Base-by-base conservation (phyloP, 2,888 invertebrate genomes). In the Ichneumoninae sp. region DNA sequence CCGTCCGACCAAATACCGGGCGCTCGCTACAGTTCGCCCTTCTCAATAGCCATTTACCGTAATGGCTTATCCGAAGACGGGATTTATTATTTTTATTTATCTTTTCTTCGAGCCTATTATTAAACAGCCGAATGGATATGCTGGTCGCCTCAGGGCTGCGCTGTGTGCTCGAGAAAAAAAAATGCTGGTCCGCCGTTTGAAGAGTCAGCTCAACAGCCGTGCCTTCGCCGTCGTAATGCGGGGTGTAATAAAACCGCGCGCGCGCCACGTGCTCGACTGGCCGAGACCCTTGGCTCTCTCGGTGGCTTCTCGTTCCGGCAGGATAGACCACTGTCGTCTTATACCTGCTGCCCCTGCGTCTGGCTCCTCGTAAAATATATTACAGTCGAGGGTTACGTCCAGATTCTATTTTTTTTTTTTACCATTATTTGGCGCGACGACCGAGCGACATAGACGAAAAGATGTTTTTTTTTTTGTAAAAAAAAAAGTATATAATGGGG, bases 181-280 rank as follows among this genome's bases (percentile, higher is more conserved):
- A 77, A 81, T 85, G 78, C 84, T 85, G 84, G 84, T 85, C 81
- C 70, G 74, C 47, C 52, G 69, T 80, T 81, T 78, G 57, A 30
- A 81, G 81, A 80, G 54, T 78, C 73, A 57, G 65, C 50, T 30
- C 13, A 30, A 19, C 63, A 13, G 50, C 63, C 13, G 22, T 36
- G 26, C n/a, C 26, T 75, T 52, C 5, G 22, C 33, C 65, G 13
- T 36, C 36, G 36, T 70, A 70, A 80, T 63, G 77, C 69, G 70
- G 81, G 80, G 73, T 81, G 77, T 77, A 84, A 81, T 84, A 84
- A 84, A 84, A 84, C 74, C 71, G 73, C 81, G 73, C 52, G 68
- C 50, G 73, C 76, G 81, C 83, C 83, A 84, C 81, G 81, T 84
- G 83, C 73, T 84, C 73, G 83, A 84, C 77, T 77, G 63, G 40